Evolutionary conservation across 2,888 invertebrate species (phyloP), one percentile per base, ranked within the genome.

Genomic region (Tenodera sinensis): DNA sequence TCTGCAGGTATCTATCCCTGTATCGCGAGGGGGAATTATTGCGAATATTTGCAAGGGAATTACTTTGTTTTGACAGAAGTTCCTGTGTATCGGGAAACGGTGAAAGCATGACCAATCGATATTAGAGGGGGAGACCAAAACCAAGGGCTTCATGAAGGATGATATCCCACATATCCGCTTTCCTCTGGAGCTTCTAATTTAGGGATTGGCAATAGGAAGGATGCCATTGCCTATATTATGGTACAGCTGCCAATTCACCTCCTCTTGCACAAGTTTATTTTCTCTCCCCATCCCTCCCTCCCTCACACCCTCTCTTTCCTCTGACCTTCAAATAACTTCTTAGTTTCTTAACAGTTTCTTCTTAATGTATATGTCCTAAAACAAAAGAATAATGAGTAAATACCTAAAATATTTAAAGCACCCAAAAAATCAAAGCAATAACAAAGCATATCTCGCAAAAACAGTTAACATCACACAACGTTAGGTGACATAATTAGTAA

Each of bases 21-120:
- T 87, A 87, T 87, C 87, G 87, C 83, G 12, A 15, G 34, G 83
- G 82, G 82, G 83, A 87, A 87, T 90, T 89, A 89, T 90, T 90
- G 89, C 87, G 90, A 90, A 89, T 90, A 90, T 90, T 90, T 90
- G 90, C 90, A 89, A 89, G 89, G 90, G 89, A 90, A 90, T 90
- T 90, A 89, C 90, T 90, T 89, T 90, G 90, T 90, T 90, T 89
- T 89, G 90, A 90, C 90, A 89, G 54, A 83, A 82, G 81, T 82
- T 86, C 81, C 85, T 84, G 47, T 71, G 28, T 71, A 54, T 83
- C 54, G 54, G 54, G 54, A 71, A 71, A 71, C 54, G 54, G 54
- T 20, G 54, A 71, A 71, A 71, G 54, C 54, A 71, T 54, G 71
- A 30, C 25, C 88, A 42, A n/a, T 30, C 83, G 83, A 83, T 88